Percentiles rank a stretch among this genome's conserved stretches.
phyloP scores from a whole-genome alignment of 2,888 invertebrate genomes.

The Pyrgus malvae region DNA sequence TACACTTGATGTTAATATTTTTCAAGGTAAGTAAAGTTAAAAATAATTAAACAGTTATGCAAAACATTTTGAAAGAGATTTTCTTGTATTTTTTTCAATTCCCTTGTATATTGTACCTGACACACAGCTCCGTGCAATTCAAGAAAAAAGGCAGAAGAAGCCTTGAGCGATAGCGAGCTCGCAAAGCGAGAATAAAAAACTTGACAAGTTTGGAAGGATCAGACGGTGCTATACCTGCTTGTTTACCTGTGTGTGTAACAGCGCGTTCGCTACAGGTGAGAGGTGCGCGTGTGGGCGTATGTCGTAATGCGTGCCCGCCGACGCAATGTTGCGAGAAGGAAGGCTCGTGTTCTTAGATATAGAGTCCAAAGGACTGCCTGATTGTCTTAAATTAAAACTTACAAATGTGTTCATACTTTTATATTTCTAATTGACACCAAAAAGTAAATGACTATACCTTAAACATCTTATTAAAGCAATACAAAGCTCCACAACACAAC shows the following conservation, averaged over 20 bases:
- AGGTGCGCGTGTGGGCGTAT: constrained; percentile 58
- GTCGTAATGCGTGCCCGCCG: constrained; percentile 58
- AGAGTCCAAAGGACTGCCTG: not conserved
- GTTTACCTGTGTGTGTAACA: constrained; percentile 38
- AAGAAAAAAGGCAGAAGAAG: constrained; percentile 32
- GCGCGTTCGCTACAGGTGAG: constrained; percentile 35
- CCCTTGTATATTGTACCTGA: too few species aligned
- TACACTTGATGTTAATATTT: too few species aligned
- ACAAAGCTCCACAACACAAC: not conserved
- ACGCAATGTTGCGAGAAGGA: constrained; percentile 63
- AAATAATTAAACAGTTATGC: too few species aligned
- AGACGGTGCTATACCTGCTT: constrained; percentile 59
- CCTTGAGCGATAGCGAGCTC: constrained; percentile 32
- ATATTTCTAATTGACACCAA: too few species aligned
- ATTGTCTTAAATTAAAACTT: too few species aligned
- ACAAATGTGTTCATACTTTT: too few species aligned
- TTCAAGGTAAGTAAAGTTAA: too few species aligned
- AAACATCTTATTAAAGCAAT: not conserved
- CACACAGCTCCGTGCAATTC: too few species aligned
- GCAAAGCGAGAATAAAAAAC: constrained; percentile 38
- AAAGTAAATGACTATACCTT: not conserved
- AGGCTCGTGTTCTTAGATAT: constrained; percentile 36
- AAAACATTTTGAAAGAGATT: too few species aligned
- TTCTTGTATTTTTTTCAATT: too few species aligned
- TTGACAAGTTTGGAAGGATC: constrained; percentile 43